phyloP scores from a whole-genome alignment of 1,140 invertebrate genomes.

The Ceratina australensis region DNA sequence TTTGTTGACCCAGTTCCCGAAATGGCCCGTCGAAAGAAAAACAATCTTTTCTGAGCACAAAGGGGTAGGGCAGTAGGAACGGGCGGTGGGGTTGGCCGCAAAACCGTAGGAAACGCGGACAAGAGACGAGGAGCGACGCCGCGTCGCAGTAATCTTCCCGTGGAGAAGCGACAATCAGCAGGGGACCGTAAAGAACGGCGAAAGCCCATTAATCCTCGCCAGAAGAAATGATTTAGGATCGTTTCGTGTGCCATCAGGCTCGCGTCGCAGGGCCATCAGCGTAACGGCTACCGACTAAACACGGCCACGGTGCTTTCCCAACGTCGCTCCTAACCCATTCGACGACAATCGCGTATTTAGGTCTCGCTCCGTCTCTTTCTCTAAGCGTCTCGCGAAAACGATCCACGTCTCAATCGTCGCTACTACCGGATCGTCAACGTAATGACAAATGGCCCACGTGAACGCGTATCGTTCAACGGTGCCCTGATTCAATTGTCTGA shows the following conservation, averaged over 20 bases:
- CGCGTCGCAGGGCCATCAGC: slow-evolving; percentile 24
- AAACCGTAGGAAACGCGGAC: neutral
- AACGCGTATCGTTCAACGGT: neutral
- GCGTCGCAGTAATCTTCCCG: slow-evolving; percentile 22
- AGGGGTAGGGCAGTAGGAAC: neutral
- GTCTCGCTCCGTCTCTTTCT: neutral
- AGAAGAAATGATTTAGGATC: slow-evolving; percentile 55
- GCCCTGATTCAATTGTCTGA: neutral
- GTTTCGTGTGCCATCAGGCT: slow-evolving; percentile 25
- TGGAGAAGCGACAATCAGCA: slow-evolving; percentile 43
- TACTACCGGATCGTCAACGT: neutral
- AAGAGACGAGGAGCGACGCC: no score
- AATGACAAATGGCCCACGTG: neutral
- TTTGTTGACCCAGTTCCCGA: slow-evolving; percentile 3
- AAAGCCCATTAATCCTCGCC: slow-evolving; percentile 52
- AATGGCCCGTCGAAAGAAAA: slow-evolving; percentile 10
- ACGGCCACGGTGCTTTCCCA: neutral
- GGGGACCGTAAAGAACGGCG: slow-evolving; percentile 46
- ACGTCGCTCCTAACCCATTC: neutral
- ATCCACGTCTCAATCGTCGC: neutral
- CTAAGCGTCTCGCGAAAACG: neutral
- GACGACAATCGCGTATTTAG: slow-evolving; percentile 1
- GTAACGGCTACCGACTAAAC: slow-evolving; percentile 13
- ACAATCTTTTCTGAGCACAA: slow-evolving; percentile 9
- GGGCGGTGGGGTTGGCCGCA: slow-evolving; percentile 7